Percentiles rank a stretch among this genome's conserved stretches.
phyloP scores from a whole-genome alignment of 2,113 vertebrate species.

The Puma concolor region DNA sequence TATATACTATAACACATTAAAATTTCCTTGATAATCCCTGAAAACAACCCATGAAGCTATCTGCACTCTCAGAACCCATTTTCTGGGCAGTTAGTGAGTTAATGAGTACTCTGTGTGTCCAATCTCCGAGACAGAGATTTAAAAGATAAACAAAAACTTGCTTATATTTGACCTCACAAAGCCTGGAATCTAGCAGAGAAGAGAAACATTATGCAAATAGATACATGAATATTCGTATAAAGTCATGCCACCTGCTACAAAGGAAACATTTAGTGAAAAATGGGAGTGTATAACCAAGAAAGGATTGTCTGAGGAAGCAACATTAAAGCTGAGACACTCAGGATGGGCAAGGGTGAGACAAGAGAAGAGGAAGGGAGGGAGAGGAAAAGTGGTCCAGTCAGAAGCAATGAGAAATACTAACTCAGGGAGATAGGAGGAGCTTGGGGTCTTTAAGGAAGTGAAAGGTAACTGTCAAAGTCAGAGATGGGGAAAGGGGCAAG shows the following conservation, averaged over 20 bases:
- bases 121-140: background rate
- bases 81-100: background rate
- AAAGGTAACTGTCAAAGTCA: background rate
- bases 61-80: background rate
- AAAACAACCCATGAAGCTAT: background rate
- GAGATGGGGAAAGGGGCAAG: background rate
- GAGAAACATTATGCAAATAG: background rate
- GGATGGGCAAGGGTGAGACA: background rate
- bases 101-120: background rate
- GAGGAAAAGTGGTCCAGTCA: background rate
- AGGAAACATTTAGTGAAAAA: background rate
- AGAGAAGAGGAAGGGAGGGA: background rate
- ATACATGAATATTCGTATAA: background rate
- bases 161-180: slow-evolving; percentile 20
- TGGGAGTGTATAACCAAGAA: background rate
- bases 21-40: background rate
- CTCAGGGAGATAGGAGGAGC: background rate
- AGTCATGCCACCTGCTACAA: background rate
- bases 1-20: background rate
- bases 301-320: background rate
- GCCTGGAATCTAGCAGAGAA: slow-evolving; percentile 9
- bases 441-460: background rate
- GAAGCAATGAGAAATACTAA: background rate
- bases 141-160: slow-evolving; percentile 14
- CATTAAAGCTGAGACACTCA: background rate